Base-by-base conservation (phyloP, 2,797 vertebrate genomes). In the Peromyscus nudipes region DNA sequence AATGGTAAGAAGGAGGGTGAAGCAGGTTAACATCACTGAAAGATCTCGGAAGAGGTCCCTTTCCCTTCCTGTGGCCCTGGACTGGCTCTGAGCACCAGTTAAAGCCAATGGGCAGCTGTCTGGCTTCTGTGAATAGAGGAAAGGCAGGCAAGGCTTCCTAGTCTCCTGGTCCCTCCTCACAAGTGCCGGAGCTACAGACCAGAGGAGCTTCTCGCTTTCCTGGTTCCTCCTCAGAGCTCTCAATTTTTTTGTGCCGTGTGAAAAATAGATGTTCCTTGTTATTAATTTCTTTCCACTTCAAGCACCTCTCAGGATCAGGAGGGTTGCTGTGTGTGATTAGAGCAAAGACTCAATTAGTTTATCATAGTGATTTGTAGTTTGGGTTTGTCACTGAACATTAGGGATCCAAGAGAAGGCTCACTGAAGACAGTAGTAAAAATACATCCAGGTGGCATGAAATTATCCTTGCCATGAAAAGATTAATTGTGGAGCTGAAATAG, bases 221-320 rank as follows among this genome's bases (percentile, higher is more conserved):
- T 4, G 17, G 67, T 55, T 75, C 8, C 55, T 95, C 67, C 76
- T 69, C 49, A 62, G 64, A 12, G 4, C 62, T 64, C 9, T 92
- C 65, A 7, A 64, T 92, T 93, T 94, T 77, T 55, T 83, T 79
- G 14, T 43, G 37, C 82, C 25, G 6, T 27, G 31, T 75, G 46
- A 69, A 91, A 94, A 96, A 62, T n/a, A 4, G 17, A 46, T 34
- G 13, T 19, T 64, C 12, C 37, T 62, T 52, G 5, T 23, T 62
- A 81, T 76, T 69, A 43, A 82, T 49, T 67, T 71, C 67, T 80
- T 94, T 55, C 77, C 14, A n/a, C 34, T 89, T 91, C 34, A 71
- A 84, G 88, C 17, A 6, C 29, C 84, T 96, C 94, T 96, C 73
- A 82, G 29, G 37, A 77, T 77, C 57, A 87, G 84, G 52, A 21